Evolutionary conservation across 2,888 invertebrate species (phyloP), one percentile per base, ranked within the genome.

Genomic region (Oscheius myriophilus): DNA sequence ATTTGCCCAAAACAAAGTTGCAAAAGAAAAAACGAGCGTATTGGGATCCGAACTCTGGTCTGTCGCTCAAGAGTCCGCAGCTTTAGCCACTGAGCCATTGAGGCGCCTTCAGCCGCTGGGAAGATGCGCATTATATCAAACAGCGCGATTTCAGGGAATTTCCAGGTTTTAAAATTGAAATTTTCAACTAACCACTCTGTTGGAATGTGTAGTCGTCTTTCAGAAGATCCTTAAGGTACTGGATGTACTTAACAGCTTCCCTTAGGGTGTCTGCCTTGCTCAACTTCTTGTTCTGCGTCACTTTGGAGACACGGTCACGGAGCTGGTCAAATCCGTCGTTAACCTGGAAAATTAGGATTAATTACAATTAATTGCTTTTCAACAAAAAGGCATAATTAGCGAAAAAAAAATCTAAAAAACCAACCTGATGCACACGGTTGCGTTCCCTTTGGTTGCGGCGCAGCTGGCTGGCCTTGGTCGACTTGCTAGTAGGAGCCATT

Each of bases 261-360:
- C 79, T 63, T 14, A 79, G 67, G 21, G 79, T 79, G 39, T 77
- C 79, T 0, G 79, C 79, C 64, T 79, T 79, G 68, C 75, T 75
- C 71, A 73, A 55, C 58, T 79, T 79, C 70, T 79, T 77, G 18
- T 73, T 75, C 21, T 66, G 51, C 21, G 52, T 57, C n/a, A 67
- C 63, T 23, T 66, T 62, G 12, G 67, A 59, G 21, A 79, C 70
- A 49, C 67, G 67, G 16, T 57, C 61, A 21, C 79, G 72, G 14
- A 79, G 69, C 16, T 63, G 49, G 39, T 79, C 75, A 55, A 79
- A 79, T 12, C 76, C 76, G 33, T 71, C 62, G 55, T 79, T 79
- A 2, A 79, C 79, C 78, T 78, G 64, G 16, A 68, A 64, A 26
- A 42, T n/a, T n/a, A n/a, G n/a, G 51, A 18, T 45, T 4, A 61